phyloP scores from a whole-genome alignment of 1,140 invertebrate genomes.

The Sesamia nonagrioides region DNA sequence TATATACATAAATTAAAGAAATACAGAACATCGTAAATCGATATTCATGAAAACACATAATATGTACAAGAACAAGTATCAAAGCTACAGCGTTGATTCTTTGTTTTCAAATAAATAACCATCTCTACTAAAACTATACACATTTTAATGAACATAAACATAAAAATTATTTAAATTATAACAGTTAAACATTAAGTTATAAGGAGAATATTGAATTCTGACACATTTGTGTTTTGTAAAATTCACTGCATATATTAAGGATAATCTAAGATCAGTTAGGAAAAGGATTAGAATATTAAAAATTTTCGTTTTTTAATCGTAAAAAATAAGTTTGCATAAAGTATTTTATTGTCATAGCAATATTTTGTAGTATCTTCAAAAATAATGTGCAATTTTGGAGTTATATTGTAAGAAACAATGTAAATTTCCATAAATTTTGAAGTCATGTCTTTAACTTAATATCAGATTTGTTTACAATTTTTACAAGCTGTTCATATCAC shows the following conservation, averaged over 20 bases:
- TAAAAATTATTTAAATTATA: not conserved
- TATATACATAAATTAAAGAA: not conserved
- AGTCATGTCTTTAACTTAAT: too few species aligned
- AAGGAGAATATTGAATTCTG: not conserved
- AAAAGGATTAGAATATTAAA: slow-evolving; percentile 30
- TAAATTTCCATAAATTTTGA: not conserved
- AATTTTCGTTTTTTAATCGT: slow-evolving; percentile 29
- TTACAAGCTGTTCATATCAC: too few species aligned
- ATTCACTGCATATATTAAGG: slow-evolving; percentile 11
- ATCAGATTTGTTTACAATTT: too few species aligned
- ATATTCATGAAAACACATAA: not conserved
- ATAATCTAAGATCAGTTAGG: slow-evolving; percentile 32
- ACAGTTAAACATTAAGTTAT: too few species aligned
- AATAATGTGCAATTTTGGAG: not conserved
- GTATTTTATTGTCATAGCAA: slow-evolving; percentile 49
- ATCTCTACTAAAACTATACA: too few species aligned
- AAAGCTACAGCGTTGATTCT: too few species aligned
- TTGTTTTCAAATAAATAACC: too few species aligned
- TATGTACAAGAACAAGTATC: too few species aligned
- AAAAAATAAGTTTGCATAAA: slow-evolving; percentile 34
- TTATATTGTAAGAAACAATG: not conserved
- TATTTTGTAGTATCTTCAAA: slow-evolving; percentile 36
- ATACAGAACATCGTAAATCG: not conserved
- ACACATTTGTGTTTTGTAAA: slow-evolving; percentile 31
- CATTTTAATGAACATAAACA: not conserved